Percentiles rank a stretch among this genome's conserved stretches.
Evolutionary conservation across 1,140 invertebrate species (phyloP).

Genomic region (Brachionus calyciflorus): DNA sequence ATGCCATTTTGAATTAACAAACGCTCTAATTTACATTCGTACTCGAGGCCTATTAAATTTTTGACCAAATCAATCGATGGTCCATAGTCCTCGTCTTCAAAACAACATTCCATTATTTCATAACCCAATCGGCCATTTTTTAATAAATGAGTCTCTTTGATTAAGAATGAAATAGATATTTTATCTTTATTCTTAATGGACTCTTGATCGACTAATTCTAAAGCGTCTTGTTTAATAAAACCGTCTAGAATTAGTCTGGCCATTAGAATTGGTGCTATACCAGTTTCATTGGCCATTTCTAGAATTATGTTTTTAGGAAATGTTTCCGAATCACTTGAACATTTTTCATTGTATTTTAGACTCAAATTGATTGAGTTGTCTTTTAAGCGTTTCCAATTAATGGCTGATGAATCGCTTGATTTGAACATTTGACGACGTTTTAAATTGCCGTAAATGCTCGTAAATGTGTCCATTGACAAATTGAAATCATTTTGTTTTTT

Average conservation of each 20-base stretch:
- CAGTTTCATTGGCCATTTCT: conserved; percentile 23
- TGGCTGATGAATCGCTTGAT: background rate
- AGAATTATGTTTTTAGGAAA: background rate
- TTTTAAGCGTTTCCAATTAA: conserved; percentile 32
- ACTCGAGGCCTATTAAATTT: conserved; percentile 36
- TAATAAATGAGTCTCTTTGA: conserved; percentile 36
- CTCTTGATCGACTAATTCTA: conserved; percentile 21
- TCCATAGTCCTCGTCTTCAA: conserved; percentile 38
- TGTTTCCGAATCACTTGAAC: background rate
- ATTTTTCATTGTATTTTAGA: conserved; percentile 25
- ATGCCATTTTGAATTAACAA: conserved; percentile 7
- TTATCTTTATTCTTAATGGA: conserved; percentile 38
- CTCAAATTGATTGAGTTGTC: conserved; percentile 16
- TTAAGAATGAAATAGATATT: conserved; percentile 19
- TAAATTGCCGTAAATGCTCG: conserved; percentile 24
- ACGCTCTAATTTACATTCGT: background rate
- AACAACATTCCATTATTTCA: conserved; percentile 42
- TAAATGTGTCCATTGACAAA: conserved; percentile 14
- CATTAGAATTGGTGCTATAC: conserved; percentile 33
- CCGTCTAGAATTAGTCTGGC: conserved; percentile 36
- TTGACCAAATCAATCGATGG: conserved; percentile 33
- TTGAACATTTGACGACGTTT: conserved; percentile 44
- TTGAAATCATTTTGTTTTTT: background rate
- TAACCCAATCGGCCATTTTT: conserved; percentile 30
- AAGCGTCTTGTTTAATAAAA: conserved; percentile 5